Conservation (phyloP, 1,140 invertebrate species). For the Tigriopus japonicus region DNA sequence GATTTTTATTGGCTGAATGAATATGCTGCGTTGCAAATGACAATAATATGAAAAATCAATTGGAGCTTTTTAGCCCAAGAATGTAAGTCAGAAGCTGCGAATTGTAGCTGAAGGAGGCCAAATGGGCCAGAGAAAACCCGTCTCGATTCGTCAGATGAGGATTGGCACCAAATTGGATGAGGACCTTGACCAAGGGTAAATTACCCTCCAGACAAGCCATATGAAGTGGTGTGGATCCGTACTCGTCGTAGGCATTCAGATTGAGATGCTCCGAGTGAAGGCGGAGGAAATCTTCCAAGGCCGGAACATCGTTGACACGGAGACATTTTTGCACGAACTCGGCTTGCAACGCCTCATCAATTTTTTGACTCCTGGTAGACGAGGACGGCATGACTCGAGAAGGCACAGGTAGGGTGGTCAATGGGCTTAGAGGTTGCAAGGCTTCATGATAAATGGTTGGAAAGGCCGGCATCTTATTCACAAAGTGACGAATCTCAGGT, state of each 20-base stretch:
- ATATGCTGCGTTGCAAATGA: too few species aligned
- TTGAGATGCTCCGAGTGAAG: constrained; percentile 1
- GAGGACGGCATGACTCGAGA: not conserved
- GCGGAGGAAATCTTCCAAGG: constrained; percentile 3
- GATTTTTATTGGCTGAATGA: too few species aligned
- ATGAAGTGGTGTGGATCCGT: constrained; percentile 31
- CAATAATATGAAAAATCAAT: too few species aligned
- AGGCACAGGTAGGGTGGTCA: not conserved
- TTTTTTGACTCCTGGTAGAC: not conserved
- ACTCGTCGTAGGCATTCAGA: constrained; percentile 26
- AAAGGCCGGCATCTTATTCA: not conserved
- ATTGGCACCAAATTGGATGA: constrained; percentile 32
- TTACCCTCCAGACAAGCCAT: constrained; percentile 27
- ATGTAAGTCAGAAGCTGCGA: constrained; percentile 1
- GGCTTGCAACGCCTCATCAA: not conserved
- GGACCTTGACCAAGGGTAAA: constrained; percentile 30
- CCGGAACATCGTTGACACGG: too few species aligned
- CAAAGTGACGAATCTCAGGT: not conserved
- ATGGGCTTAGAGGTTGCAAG: not conserved
- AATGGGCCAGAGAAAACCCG: constrained; percentile 32
- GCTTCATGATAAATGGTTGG: not conserved
- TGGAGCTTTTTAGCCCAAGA: not conserved
- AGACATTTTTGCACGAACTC: not conserved
- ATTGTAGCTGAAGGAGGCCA: constrained; percentile 30
- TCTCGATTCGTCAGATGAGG: constrained; percentile 29